Base-by-base conservation (phyloP, 1,140 invertebrate genomes). In the Drosophila sturtevanti region DNA sequence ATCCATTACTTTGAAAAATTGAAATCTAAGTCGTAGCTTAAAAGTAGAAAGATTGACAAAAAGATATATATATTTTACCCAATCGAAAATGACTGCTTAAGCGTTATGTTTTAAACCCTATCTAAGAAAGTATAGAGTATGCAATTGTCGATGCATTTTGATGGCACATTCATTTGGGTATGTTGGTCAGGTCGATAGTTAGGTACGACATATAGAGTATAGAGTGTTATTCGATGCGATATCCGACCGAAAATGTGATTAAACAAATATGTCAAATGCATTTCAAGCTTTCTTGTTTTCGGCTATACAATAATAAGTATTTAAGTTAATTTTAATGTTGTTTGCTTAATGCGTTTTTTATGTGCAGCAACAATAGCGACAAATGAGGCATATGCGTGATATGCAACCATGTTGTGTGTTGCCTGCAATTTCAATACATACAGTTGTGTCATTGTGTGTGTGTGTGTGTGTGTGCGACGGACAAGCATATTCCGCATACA, bases 281-380 rank as follows among this genome's bases (percentile, higher is more conserved):
- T 69, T 85, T 74, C 55, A 61, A 21, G 41, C 16, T 48, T 48
- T 44, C n/a, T 56, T 66, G 61, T 31, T 44, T 35, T 59, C 37
- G 38, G 61, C 41, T 48, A 48, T 48, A 48, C 41, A 48, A 48
- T 48, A 48, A 48, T 48, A 48, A 52, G 63, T 79, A 87, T 85
- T 85, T 78, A 87, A 86, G 81, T 86, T 85, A 81, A 85, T 85
- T 85, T 85, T 75, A 81, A 81, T 86, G 81, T 71, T 85, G 78
- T 85, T 85, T 75, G 69, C 69, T 87, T 85, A 85, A 85, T 85
- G 81, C 82, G 44, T 64, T 85, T 85, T 86, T 81, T 79, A 81
- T 86, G 82, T 86, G 85, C 61, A 10, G 41, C 41, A 48, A 48
- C 41, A 48, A 48, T 73, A 16, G 35, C 58, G 48, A 24, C 72